These are phyloP conservation scores for Xiphophorus birchmanni DNA, from an alignment of 2,797 vertebrate species.

Conservation along the genomic window DNA sequence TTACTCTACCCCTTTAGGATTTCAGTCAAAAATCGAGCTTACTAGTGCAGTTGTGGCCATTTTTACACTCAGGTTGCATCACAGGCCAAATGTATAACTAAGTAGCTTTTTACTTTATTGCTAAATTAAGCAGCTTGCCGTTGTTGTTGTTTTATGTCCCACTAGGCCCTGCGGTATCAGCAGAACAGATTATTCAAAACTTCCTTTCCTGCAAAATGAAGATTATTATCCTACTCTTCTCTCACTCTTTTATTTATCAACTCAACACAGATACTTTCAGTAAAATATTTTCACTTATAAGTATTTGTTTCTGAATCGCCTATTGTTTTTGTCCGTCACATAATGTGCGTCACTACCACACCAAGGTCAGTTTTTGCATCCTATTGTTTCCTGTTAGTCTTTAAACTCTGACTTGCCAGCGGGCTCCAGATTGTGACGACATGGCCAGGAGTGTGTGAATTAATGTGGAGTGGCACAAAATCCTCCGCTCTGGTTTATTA, in stretches of 20 bases:
- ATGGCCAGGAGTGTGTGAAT: slow-evolving; percentile 43
- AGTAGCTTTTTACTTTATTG: not conserved
- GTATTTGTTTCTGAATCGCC: not conserved
- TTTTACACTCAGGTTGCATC: slow-evolving; percentile 22
- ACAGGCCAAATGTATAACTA: not conserved
- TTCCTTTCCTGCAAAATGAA: not conserved
- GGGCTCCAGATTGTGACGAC: slow-evolving; percentile 38
- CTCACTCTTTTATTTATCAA: not conserved
- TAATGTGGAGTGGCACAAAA: slow-evolving; percentile 56
- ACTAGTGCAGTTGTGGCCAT: not conserved
- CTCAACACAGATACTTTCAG: too few species aligned
- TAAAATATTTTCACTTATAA: not conserved
- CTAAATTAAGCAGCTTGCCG: not conserved
- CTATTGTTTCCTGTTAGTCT: slow-evolving; percentile 29
- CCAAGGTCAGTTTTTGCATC: slow-evolving; percentile 23
- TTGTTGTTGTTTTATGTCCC: not conserved
- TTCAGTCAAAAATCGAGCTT: slow-evolving; percentile 13
- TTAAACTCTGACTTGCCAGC: slow-evolving; percentile 25
- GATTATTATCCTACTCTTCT: not conserved
- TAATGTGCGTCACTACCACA: not conserved
- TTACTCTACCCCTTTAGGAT: not conserved
- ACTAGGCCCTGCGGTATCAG: not conserved
- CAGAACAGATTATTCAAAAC: not conserved
- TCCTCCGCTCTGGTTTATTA: slow-evolving; percentile 40
- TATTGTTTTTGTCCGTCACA: not conserved